Evolutionary conservation across 2,888 invertebrate genomes (phyloP), one percentile per base, ranked within the genome.

Genomic region (Chrysodeixis includens): DNA sequence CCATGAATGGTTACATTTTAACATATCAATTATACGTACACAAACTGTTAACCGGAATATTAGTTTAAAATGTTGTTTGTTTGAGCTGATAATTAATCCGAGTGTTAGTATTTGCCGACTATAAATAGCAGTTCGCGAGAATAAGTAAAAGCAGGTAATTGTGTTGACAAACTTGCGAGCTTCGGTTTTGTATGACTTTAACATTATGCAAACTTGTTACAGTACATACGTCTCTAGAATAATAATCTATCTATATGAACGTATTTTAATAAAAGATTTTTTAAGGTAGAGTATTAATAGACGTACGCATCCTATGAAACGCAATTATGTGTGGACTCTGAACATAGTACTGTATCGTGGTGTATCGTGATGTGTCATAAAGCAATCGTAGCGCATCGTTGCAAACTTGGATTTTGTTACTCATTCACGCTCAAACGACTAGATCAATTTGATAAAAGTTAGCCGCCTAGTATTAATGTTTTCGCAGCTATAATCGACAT

Each of bases 81-180:
- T 66, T 49, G 62, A 40, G 53, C 62, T 16, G 44, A 49, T 51
- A 62, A 76, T 66, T 62, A 62, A 59, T n/a, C 3, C 6, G 16
- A 46, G 51, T 44, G 51, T 60, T 56, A 75, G 62, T 56, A 65
- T 66, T 70, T 46, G 40, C 35, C 8, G 18, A 49, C 65, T 51
- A 30, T 62, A 57, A 60, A 69, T 51, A 63, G 22, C 20, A 40
- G 63, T 56, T 20, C 32, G 18, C 14, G 14, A 18, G 16, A 9
- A 54, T 60, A 61, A 58, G 54, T 54, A 56, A 14, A 16, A 56
- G 56, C 30, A 66, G 14, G 30, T 67, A 57, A 55, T 62, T 62
- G 46, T 63, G 46, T 64, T 54, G 46, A 18, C 35, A 51, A 53
- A n/a, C 30, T 59, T 35, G 30, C 55, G 16, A 49, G 9, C n/a